These are phyloP conservation scores for Dendrolimus pini DNA, from an alignment of 2,888 invertebrate genomes.

Conservation along the genomic window DNA sequence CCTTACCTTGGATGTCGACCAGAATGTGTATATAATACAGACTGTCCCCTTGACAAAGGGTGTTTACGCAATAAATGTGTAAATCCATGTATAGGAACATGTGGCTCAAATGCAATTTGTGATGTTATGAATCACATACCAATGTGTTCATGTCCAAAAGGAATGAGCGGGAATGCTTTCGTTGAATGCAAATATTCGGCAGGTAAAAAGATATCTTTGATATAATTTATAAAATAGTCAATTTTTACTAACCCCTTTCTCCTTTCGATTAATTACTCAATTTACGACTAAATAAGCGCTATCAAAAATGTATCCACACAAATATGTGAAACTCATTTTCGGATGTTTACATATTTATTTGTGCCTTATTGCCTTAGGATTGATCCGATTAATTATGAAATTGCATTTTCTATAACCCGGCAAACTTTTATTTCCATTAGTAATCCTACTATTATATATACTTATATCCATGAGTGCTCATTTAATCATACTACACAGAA, in stretches of 20 bases:
- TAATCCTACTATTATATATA: too few species aligned
- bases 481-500: too few species aligned
- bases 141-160: slow-evolving; percentile 81
- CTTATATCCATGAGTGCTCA: too few species aligned
- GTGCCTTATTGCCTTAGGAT: too few species aligned
- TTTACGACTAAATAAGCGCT: too few species aligned
- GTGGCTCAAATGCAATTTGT: slow-evolving; percentile 82
- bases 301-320: background rate
- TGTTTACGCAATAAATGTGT: slow-evolving; percentile 82
- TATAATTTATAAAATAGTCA: too few species aligned
- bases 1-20: slow-evolving; percentile 82
- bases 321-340: background rate
- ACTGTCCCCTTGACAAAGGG: slow-evolving; percentile 79
- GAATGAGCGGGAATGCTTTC: slow-evolving; percentile 82
- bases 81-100: slow-evolving; percentile 84
- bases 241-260: too few species aligned
- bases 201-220: slow-evolving; percentile 46
- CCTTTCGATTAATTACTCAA: too few species aligned
- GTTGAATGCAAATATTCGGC: slow-evolving; percentile 72
- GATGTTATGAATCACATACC: slow-evolving; percentile 84
- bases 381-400: too few species aligned
- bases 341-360: background rate
- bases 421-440: too few species aligned
- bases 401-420: too few species aligned
- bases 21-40: slow-evolving; percentile 82